These are phyloP conservation scores for Scolopax bukidnonensis DNA, from an alignment of 2,797 vertebrate species.

Conservation along the genomic window DNA sequence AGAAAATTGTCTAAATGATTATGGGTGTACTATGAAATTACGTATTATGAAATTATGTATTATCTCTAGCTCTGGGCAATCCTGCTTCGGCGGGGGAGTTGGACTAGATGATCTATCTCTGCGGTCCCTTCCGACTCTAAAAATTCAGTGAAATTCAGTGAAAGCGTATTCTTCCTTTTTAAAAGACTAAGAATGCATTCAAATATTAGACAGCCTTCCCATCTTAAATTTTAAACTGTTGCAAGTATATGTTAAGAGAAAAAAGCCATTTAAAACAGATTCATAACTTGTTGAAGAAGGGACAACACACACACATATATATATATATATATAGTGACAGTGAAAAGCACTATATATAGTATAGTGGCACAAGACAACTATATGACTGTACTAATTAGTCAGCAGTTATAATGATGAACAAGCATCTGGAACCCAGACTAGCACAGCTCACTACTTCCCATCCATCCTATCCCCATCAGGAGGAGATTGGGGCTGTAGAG, in stretches of 20 bases:
- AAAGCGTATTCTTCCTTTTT: neutral
- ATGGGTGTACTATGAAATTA: too few relatives aligned
- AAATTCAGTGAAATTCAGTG: too few relatives aligned
- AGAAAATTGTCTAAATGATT: neutral
- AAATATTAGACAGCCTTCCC: neutral
- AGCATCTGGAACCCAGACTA: neutral
- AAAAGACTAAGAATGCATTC: neutral
- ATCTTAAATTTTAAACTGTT: neutral
- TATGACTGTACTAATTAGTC: neutral
- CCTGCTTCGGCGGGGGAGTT: too few relatives aligned
- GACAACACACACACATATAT: too few relatives aligned
- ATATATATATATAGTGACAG: neutral
- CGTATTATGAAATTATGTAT: too few relatives aligned
- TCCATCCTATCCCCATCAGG: neutral
- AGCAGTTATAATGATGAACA: neutral
- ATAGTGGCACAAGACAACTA: neutral
- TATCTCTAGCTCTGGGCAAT: too few relatives aligned
- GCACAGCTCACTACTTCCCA: neutral
- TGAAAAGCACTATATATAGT: neutral
- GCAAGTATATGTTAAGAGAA: neutral
- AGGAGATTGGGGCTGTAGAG: neutral
- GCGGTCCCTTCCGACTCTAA: too few relatives aligned
- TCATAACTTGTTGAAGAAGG: neutral
- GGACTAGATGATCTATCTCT: too few relatives aligned
- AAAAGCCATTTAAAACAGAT: neutral